A percentile compares a stretch with the other conserved stretches of the same genome.
phyloP scores from a whole-genome alignment of 2,888 invertebrate species.

The Gryllus longicercus region DNA sequence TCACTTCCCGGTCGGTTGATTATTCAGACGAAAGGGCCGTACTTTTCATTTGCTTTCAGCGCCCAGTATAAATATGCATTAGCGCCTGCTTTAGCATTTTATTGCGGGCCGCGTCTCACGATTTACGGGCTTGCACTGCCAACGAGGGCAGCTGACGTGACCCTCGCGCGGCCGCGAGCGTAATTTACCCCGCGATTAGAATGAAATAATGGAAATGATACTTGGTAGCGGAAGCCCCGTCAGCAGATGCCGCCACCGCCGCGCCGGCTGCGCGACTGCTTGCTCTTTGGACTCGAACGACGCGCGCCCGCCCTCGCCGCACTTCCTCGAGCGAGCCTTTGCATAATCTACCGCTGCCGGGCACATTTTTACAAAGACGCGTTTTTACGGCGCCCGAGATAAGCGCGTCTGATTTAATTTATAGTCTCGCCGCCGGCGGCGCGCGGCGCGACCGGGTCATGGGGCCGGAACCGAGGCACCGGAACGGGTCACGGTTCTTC shows the following conservation, averaged over 20 bases:
- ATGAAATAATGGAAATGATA: background rate
- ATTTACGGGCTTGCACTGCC: background rate
- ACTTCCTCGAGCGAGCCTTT: too few relatives aligned
- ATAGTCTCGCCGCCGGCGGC: background rate
- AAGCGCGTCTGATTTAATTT: constrained; percentile 17
- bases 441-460: background rate
- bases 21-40: background rate
- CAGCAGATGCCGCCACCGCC: too few relatives aligned
- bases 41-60: constrained; percentile 6
- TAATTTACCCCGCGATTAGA: background rate
- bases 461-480: background rate
- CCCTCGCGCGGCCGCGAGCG: background rate
- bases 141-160: background rate
- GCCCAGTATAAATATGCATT: background rate
- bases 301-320: too few relatives aligned
- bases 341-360: too few relatives aligned
- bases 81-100: background rate
- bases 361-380: background rate
- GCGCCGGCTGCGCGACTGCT: too few relatives aligned
- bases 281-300: too few relatives aligned
- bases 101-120: background rate
- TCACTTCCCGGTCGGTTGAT: background rate
- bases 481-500: background rate
- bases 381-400: background rate
- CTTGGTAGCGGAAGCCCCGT: background rate